Evolutionary conservation across 2,113 vertebrate genomes (phyloP).

Genomic region (Clarias macrocephalus): DNA sequence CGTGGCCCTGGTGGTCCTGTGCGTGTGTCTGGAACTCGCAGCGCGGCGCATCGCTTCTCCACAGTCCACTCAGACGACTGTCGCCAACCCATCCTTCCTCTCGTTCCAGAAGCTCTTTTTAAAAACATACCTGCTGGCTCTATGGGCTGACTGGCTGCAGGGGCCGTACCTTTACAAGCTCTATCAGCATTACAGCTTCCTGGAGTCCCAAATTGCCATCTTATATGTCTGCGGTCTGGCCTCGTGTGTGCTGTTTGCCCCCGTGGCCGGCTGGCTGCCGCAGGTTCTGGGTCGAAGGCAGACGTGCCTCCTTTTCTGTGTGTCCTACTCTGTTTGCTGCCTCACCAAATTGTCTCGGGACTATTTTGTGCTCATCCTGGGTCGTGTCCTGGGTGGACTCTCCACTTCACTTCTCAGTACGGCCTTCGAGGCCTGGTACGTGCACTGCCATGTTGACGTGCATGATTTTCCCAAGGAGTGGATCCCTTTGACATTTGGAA

Average conservation of each 20-base stretch:
- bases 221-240: slow-evolving; percentile 90
- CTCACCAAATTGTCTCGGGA: slow-evolving; percentile 87
- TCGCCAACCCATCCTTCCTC: slow-evolving; percentile 83
- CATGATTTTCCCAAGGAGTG: slow-evolving; percentile 89
- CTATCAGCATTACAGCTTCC: slow-evolving; percentile 89
- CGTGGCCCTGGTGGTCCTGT: slow-evolving; percentile 74
- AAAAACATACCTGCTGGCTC: slow-evolving; percentile 82
- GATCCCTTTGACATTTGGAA: slow-evolving; percentile 84
- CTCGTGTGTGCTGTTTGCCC: slow-evolving; percentile 83
- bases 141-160: slow-evolving; percentile 92
- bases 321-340: slow-evolving; percentile 84
- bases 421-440: slow-evolving; percentile 87
- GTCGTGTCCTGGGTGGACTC: slow-evolving; percentile 84
- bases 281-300: slow-evolving; percentile 81
- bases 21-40: slow-evolving; percentile 79
- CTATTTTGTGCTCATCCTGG: slow-evolving; percentile 85
- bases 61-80: slow-evolving; percentile 62
- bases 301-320: slow-evolving; percentile 86
- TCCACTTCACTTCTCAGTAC: slow-evolving; percentile 87
- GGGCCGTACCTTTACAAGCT: slow-evolving; percentile 94
- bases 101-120: slow-evolving; percentile 83
- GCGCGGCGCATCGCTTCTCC: slow-evolving; percentile 73
- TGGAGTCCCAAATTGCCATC: slow-evolving; percentile 91
- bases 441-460: slow-evolving; percentile 81
- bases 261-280: slow-evolving; percentile 79